Evolutionary conservation across 1,140 invertebrate species (phyloP).

Genomic region (Lordiphosa mommai): DNA sequence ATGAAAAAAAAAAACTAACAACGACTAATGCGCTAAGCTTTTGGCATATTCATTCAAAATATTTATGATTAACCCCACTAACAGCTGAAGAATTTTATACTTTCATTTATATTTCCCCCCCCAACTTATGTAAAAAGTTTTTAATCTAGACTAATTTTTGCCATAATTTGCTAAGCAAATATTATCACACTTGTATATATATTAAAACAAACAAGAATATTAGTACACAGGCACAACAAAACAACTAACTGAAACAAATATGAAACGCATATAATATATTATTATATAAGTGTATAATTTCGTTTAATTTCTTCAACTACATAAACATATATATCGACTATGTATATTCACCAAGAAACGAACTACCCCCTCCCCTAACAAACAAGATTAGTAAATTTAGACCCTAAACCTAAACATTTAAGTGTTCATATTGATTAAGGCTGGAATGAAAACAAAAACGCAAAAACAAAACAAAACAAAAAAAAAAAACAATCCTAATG

Average conservation of each 20-base stretch:
- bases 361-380: slow-evolving; percentile 6
- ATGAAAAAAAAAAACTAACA: slow-evolving; percentile 41
- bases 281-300: slow-evolving; percentile 61
- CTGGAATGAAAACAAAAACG: slow-evolving; percentile 48
- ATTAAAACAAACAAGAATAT: slow-evolving; percentile 14
- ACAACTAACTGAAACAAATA: slow-evolving; percentile 5
- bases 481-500: slow-evolving; percentile 29
- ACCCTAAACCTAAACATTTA: slow-evolving; percentile 34
- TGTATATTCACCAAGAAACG: slow-evolving; percentile 37
- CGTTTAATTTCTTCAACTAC: too few species aligned
- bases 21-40: slow-evolving; percentile 34
- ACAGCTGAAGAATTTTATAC: slow-evolving; percentile 26
- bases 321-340: slow-evolving; percentile 13
- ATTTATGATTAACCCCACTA: slow-evolving; percentile 31
- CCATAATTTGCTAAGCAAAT: slow-evolving; percentile 79
- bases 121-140: slow-evolving; percentile 25
- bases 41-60: slow-evolving; percentile 21
- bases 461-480: slow-evolving; percentile 34
- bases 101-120: slow-evolving; percentile 26
- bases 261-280: slow-evolving; percentile 65
- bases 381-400: slow-evolving; percentile 33
- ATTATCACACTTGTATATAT: slow-evolving; percentile 37
- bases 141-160: slow-evolving; percentile 67
- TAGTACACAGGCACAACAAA: slow-evolving; percentile 10
- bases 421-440: slow-evolving; percentile 62